Conservation (phyloP, 2,113 vertebrate species). For the Gallinago jamesoni region DNA sequence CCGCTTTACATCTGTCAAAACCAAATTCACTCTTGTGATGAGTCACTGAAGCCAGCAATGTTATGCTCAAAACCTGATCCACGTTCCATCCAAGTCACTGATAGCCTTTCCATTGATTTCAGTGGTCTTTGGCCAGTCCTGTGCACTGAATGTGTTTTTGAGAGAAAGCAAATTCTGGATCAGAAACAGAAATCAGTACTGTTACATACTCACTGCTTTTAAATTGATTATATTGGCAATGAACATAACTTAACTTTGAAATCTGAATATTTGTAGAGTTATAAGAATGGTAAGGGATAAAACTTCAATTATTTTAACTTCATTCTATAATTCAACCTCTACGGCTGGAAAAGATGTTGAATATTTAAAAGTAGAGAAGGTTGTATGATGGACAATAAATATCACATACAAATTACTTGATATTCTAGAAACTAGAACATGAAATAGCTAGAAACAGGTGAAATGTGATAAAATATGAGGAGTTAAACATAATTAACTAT, state of each 20-base stretch:
- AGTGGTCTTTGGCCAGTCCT: slow-evolving; percentile 44
- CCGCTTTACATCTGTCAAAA: slow-evolving; percentile 15
- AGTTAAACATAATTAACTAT: background rate
- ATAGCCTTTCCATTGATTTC: slow-evolving; percentile 64
- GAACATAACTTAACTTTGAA: slow-evolving; percentile 10
- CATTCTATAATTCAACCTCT: background rate
- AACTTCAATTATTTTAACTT: background rate
- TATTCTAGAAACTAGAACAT: background rate
- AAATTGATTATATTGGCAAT: background rate
- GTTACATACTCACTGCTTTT: background rate
- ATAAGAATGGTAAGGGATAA: background rate
- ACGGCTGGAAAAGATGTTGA: background rate
- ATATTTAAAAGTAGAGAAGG: background rate
- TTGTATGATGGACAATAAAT: background rate
- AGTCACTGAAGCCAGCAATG: background rate
- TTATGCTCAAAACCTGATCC: background rate
- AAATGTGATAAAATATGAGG: background rate
- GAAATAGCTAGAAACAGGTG: background rate
- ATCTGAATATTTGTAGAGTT: background rate
- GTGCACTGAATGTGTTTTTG: background rate
- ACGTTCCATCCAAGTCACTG: background rate
- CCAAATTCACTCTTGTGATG: slow-evolving; percentile 24
- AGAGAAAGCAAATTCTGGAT: slow-evolving; percentile 1
- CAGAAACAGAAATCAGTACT: background rate
- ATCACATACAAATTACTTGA: background rate